Percentiles rank a stretch among this genome's conserved stretches.
Evolutionary conservation across 2,888 invertebrate species (phyloP).

Genomic region (Drosophila silvestris): DNA sequence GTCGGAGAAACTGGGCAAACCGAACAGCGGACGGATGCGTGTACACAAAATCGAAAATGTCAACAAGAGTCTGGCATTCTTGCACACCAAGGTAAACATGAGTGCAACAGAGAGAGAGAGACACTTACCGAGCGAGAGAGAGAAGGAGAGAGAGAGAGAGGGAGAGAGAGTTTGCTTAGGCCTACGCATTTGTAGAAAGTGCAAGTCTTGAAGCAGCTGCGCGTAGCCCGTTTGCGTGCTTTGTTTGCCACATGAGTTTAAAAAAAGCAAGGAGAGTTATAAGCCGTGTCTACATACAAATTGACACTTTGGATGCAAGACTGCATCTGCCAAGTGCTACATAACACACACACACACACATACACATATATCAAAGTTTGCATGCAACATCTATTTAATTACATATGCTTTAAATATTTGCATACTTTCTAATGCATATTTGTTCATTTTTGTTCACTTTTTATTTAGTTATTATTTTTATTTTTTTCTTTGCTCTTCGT

Average conservation of each 20-base stretch:
- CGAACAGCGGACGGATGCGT: constrained; percentile 97
- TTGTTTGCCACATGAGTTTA: constrained; percentile 71
- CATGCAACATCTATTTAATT: constrained; percentile 67
- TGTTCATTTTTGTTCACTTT: constrained; percentile 20
- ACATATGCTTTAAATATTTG: constrained; percentile 72
- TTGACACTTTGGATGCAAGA: constrained; percentile 61
- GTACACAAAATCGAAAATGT: constrained; percentile 99
- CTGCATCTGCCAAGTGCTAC: constrained; percentile 40
- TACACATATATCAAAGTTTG: constrained; percentile 7
- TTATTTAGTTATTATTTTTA: constrained; percentile 32
- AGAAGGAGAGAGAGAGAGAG: not conserved
- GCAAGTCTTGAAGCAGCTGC: constrained; percentile 78
- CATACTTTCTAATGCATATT: constrained; percentile 77
- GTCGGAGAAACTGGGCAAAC: constrained; percentile 98
- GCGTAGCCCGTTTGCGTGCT: constrained; percentile 77
- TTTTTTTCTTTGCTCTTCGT: constrained; percentile 20
- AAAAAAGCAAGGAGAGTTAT: constrained; percentile 11
- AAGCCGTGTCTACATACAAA: constrained; percentile 12
- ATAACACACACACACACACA: constrained; percentile 19
- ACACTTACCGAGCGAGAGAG: constrained; percentile 2
- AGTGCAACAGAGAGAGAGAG: constrained; percentile 10
- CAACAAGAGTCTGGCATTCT: constrained; percentile 97
- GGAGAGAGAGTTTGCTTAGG: constrained; percentile 7
- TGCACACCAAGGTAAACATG: constrained; percentile 93
- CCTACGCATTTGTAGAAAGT: constrained; percentile 78